Evolutionary conservation across 2,113 vertebrate species (phyloP).

Genomic region (Brienomyrus longianalis): DNA sequence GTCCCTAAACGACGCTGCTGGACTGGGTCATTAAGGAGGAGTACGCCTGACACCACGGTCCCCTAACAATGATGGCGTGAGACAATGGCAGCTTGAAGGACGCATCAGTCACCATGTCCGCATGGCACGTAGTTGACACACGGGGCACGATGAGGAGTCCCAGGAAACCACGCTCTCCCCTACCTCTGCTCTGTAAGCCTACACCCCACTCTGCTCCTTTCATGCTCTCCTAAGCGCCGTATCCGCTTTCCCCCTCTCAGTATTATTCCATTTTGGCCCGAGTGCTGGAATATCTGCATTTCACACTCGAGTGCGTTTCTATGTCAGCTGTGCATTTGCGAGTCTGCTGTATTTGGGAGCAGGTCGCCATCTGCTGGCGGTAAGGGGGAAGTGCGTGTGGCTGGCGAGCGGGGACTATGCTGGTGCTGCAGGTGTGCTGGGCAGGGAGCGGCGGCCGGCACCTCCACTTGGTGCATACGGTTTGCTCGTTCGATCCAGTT

Average conservation of each 20-base stretch:
- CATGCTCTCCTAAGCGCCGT: not conserved
- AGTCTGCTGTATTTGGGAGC: not conserved
- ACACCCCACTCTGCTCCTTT: not conserved
- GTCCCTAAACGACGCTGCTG: not conserved
- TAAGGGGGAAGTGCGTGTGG: not conserved
- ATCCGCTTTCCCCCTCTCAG: not conserved
- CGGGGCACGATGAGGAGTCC: not conserved
- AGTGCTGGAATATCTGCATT: not conserved
- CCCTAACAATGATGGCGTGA: not conserved
- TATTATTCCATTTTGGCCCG: not conserved
- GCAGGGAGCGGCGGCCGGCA: not conserved
- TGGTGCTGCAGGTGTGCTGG: accelerated
- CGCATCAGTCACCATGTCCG: not conserved
- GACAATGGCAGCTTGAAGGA: not conserved
- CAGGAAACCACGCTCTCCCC: not conserved
- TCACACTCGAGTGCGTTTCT: not conserved
- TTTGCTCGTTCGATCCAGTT: not conserved
- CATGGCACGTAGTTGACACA: not conserved
- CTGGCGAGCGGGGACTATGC: not conserved
- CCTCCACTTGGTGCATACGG: not conserved
- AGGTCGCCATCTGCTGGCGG: slow-evolving; percentile 1
- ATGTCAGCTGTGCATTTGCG: not conserved
- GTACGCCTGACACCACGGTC: not conserved
- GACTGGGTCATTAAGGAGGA: not conserved
- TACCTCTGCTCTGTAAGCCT: not conserved